Evolutionary conservation across 2,797 vertebrate genomes (phyloP).

Genomic region (Falco concolor): DNA sequence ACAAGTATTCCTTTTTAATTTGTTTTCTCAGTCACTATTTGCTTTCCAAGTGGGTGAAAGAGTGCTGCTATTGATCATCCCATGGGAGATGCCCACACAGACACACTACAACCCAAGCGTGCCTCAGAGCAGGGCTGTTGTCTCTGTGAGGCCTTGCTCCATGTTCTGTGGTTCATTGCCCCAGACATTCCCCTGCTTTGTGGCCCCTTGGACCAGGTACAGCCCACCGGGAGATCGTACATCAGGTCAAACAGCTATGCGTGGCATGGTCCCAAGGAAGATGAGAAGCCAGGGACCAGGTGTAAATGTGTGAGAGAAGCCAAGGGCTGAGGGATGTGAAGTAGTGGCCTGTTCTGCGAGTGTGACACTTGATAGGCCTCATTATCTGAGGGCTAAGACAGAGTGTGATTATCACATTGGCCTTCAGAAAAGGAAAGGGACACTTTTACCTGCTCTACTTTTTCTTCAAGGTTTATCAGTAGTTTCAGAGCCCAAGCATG

Average conservation of each 20-base stretch:
- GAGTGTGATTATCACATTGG: fast-evolving
- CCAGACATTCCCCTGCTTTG: background rate
- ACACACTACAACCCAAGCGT: fast-evolving
- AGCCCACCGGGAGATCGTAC: fast-evolving
- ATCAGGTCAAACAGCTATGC: background rate
- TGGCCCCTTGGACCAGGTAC: background rate
- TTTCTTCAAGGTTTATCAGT: background rate
- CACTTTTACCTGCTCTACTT: background rate
- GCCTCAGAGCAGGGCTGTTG: background rate
- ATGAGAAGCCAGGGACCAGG: background rate
- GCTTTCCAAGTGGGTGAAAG: slow-evolving; percentile 1
- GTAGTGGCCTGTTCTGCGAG: background rate
- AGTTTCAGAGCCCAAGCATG: background rate
- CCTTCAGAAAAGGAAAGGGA: background rate
- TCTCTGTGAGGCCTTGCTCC: background rate
- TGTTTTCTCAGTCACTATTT: background rate
- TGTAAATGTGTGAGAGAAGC: background rate
- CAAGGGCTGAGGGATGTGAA: background rate
- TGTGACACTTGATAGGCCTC: too few relatives aligned
- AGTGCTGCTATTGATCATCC: background rate
- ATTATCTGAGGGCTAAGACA: background rate
- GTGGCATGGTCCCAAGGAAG: background rate
- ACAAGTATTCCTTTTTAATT: background rate
- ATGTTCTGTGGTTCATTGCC: background rate
- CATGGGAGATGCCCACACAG: background rate